phyloP scores from a whole-genome alignment of 2,797 vertebrate species.

The Pangasius larnaudii region DNA sequence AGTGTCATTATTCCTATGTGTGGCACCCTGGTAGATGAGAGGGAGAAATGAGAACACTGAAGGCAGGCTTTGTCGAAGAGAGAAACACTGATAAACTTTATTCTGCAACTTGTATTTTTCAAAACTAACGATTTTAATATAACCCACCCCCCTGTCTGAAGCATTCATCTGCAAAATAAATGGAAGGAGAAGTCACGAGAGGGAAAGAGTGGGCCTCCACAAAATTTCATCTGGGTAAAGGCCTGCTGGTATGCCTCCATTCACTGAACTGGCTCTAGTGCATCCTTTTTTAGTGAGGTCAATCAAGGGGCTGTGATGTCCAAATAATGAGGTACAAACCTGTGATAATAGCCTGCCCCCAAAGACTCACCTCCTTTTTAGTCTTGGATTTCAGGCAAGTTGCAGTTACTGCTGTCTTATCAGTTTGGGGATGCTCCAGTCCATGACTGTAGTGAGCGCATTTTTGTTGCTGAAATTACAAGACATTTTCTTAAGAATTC shows the following conservation, averaged over 20 bases:
- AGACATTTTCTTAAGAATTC: neutral
- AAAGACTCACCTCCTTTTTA: neutral
- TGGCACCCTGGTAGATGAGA: neutral
- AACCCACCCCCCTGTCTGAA: neutral
- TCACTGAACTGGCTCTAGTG: neutral
- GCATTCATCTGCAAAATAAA: neutral
- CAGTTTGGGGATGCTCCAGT: neutral
- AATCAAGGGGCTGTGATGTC: too few species aligned
- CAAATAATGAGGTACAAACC: neutral
- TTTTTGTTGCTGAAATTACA: neutral
- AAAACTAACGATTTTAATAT: neutral
- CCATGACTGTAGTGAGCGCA: neutral
- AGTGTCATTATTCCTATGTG: neutral
- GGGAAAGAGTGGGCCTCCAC: neutral
- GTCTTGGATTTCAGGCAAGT: neutral
- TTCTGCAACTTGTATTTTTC: neutral
- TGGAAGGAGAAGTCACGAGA: neutral
- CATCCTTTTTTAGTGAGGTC: neutral
- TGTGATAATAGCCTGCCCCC: neutral
- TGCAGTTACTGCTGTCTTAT: neutral
- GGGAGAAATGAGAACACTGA: neutral
- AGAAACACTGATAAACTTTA: neutral
- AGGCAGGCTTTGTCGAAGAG: neutral
- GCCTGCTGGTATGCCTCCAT: neutral
- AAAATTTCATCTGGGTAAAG: neutral